A percentile compares a stretch with the other conserved stretches of the same genome.
Conservation (phyloP, 1,140 invertebrate species). For the Oedothorax gibbosus region DNA sequence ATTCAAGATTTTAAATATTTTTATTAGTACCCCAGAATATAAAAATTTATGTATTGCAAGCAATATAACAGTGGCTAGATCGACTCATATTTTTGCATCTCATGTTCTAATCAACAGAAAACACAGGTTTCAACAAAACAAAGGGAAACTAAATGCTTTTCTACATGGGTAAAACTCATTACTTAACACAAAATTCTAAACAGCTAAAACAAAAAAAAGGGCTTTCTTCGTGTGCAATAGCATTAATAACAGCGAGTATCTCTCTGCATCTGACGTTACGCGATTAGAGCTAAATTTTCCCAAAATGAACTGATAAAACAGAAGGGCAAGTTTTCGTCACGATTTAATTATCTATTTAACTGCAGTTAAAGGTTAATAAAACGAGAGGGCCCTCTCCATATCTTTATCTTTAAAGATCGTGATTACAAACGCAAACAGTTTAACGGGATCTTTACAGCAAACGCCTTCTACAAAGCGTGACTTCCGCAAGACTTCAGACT, state of each 20-base stretch:
- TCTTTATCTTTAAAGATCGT: slow-evolving; percentile 37
- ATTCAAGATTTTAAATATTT: too few species aligned
- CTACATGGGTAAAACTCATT: too few species aligned
- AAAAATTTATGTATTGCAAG: too few species aligned
- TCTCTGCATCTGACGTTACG: not conserved
- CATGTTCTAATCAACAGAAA: too few species aligned
- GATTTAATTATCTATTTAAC: slow-evolving; percentile 57
- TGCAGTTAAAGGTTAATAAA: slow-evolving; percentile 53
- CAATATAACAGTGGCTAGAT: too few species aligned
- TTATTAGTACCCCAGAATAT: too few species aligned
- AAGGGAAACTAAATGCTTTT: not conserved
- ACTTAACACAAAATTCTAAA: too few species aligned
- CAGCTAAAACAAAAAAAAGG: not conserved
- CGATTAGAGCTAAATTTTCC: slow-evolving; percentile 23
- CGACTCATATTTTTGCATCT: too few species aligned
- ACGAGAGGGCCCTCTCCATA: slow-evolving; percentile 8
- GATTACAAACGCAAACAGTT: slow-evolving; percentile 30
- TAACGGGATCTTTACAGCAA: slow-evolving; percentile 33
- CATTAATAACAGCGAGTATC: slow-evolving; percentile 40
- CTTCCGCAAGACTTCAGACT: slow-evolving; percentile 32
- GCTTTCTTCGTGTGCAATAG: not conserved
- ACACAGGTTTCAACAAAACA: too few species aligned
- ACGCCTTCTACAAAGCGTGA: slow-evolving; percentile 22
- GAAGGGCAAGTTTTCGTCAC: slow-evolving; percentile 42
- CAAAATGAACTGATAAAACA: slow-evolving; percentile 21